These are phyloP conservation scores for Synanthedon tipuliformis DNA, from an alignment of 2,888 invertebrate species.

Conservation along the genomic window DNA sequence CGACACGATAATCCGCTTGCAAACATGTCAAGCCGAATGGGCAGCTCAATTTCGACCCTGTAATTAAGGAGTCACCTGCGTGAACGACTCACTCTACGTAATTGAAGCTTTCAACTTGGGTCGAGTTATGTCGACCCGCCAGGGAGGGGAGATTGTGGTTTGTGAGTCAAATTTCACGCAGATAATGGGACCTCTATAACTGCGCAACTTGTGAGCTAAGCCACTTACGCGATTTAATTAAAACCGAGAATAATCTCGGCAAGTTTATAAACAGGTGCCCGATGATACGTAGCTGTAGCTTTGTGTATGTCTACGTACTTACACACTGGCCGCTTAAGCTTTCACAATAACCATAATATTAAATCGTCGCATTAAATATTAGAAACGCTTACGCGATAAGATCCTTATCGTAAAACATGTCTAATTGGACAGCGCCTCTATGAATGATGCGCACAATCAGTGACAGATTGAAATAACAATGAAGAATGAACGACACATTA, in stretches of 20 bases:
- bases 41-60: slow-evolving; percentile 60
- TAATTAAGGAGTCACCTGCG: slow-evolving; percentile 69
- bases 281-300: not conserved
- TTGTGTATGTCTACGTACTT: not conserved
- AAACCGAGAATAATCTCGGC: slow-evolving; percentile 40
- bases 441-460: not conserved
- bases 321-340: not conserved
- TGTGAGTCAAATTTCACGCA: slow-evolving; percentile 63
- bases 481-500: not conserved
- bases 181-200: slow-evolving; percentile 56
- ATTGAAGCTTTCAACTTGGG: slow-evolving; percentile 64
- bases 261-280: slow-evolving; percentile 2
- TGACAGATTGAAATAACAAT: not conserved
- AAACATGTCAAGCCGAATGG: slow-evolving; percentile 60
- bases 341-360: not conserved
- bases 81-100: slow-evolving; percentile 63
- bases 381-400: not conserved
- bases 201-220: slow-evolving; percentile 49
- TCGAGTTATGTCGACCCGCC: slow-evolving; percentile 57
- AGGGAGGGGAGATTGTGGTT: slow-evolving; percentile 48
- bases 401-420: not conserved
- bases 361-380: not conserved
- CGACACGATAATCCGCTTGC: slow-evolving; percentile 58
- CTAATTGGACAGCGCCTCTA: not conserved
- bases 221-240: slow-evolving; percentile 49